Base-by-base conservation (phyloP, 2,113 vertebrate species). In the Pantherophis guttatus region DNA sequence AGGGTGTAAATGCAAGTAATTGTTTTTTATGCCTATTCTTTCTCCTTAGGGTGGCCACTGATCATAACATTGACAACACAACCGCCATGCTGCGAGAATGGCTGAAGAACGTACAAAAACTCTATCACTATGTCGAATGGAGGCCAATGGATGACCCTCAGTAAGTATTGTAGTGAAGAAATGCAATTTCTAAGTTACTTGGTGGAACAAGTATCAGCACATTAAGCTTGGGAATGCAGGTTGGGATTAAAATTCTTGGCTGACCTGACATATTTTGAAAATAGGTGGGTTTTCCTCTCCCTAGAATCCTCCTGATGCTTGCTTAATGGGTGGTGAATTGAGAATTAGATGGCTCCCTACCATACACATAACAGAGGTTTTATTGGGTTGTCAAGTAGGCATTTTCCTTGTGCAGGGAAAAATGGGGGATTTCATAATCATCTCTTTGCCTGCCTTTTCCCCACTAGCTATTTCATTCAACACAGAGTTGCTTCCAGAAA, bases 71-170 rank as follows among this genome's bases (percentile, higher is more conserved):
- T 92, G 99, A 99, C 97, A 99, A 99, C 94, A 99, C 98, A 86
- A 99, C 99, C 0, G 98, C 98, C 19, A 96, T 99, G 94, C 97
- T 99, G 94, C 98, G 98, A 93, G 99, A 99, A 94, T 99, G 99
- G 99, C 96, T 99, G 97, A 99, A 97, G 95, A 97, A 95, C 0
- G 98, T 98, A 0, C 99, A 98, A 97, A 96, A 94, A 21, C 55
- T 98, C 44, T 99, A 99, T 95, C 99, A 99, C 6, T 98, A 99
- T 0, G 98, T 99, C 94, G 99, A 99, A 95, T 99, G 99, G 99
- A 98, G 99, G 53, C 99, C 99, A 0, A 98, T 99, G 99, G 98
- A 98, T 11, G 98, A 98, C 1, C 99, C 99, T 0, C 97, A 85
- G 99, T 99, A 95, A 98, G 98, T 98, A 92, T 65, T 50, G 12